Evolutionary conservation across 2,113 vertebrate genomes (phyloP), one percentile per base, ranked within the genome.

Genomic region (Pteronura brasiliensis): DNA sequence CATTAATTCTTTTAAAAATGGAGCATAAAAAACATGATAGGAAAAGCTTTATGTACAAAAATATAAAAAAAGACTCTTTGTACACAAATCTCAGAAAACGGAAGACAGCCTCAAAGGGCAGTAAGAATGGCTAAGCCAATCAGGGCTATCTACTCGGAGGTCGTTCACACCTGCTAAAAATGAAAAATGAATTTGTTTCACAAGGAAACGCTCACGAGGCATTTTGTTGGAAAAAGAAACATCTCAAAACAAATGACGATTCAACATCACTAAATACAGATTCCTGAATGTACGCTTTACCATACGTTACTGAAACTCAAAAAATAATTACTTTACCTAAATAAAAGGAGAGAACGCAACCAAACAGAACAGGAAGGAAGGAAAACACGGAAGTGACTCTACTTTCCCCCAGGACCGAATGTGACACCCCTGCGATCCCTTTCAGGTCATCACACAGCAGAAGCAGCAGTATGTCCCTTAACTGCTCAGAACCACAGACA

Each of bases 361-460:
- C 59, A 23, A 14, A 34, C 8, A 81, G 14, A 59, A 14, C 3
- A 10, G 34, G n/a, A 39, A 31, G 18, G 3, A 27, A 55, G 21
- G 29, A 23, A 57, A 72, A 42, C 20, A 1, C 0, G 69, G 47
- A 67, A 71, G 61, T 3, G 6, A 21, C 17, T 77, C 3, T 13
- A 17, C 0, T 7, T 12, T 69, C 1, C 14, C 85, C 44, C 55
- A 29, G 29, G 10, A 49, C 1, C 25, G 36, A 4, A 2, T 3
- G 10, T 4, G 14, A 20, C 3, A 15, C 34, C 20, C 6, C 7
- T 27, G 39, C 0, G 23, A 39, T 10, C 44, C 44, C 8, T 4
- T 6, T 4, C 5, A 20, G 21, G 14, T 42, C 20, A 7, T 34
- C 39, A 59, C 18, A 63, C 0, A 8, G 13, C 0, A 4, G 21